Evolutionary conservation across 2,797 vertebrate species (phyloP), one percentile per base, ranked within the genome.

Genomic region (Notamacropus eugenii): DNA sequence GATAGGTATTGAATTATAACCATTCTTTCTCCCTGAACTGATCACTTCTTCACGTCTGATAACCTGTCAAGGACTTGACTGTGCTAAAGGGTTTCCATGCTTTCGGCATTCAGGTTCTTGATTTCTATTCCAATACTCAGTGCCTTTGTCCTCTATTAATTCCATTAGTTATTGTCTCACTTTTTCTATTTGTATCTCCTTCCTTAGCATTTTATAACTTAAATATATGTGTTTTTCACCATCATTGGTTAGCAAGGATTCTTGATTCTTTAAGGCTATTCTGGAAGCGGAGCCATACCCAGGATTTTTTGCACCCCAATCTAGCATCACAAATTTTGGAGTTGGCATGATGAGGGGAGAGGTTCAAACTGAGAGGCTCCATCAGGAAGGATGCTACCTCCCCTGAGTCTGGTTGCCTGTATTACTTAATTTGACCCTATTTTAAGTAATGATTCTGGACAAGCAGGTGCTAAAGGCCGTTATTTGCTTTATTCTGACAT

Each of bases 1-100:
- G n/a, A 57, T 40, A 22, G 13, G 6, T 96, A 93, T 91, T 93
- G 92, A 59, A 82, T 96, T 93, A 94, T 96, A 34, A 54, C 54
- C n/a, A 46, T 92, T 59, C 50, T 54, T 12, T 19, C 27, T 67
- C 31, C 46, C 22, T 2, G n/a, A 82, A 27, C 9, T 82, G 74
- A 82, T 82, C 46, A 1, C n/a, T 9, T 46, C 40, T 82, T 82
- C 74, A 46, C 46, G 11, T 27, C 3, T 82, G 27, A 82, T 82
- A 46, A 82, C 22, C 22, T 82, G 22, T 27, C 40, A 27, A 82
- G 40, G 40, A 46, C 1, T 24, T 82, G 22, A 82, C 74, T 82
- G 22, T 46, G 31, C 8, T 24, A 46, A 46, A 82, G 19, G n/a
- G 6, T 46, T 46, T 46, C 0, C 22, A 10, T 82, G 40, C 19